phyloP scores from a whole-genome alignment of 2,888 invertebrate genomes.

The Xanthia icteritia region DNA sequence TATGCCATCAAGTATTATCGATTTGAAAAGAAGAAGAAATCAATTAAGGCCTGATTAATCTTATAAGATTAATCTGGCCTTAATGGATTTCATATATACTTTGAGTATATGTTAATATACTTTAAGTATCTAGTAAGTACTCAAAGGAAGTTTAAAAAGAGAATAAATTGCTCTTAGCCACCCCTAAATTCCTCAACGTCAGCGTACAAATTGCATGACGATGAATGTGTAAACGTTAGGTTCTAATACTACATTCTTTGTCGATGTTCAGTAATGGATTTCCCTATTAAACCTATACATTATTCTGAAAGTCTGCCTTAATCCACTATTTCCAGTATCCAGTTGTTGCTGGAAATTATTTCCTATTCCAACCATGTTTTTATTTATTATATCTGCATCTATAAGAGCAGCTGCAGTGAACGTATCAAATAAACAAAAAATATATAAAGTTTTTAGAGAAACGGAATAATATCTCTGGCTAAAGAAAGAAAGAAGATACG shows the following conservation, averaged over 20 bases:
- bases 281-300: neutral
- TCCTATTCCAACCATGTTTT: neutral
- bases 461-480: neutral
- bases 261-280: conserved; percentile 8
- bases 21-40: neutral
- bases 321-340: neutral
- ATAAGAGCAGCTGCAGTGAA: neutral
- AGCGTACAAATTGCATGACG: conserved; percentile 36
- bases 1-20: neutral
- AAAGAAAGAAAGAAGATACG: too few relatives aligned
- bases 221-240: neutral
- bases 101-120: too few relatives aligned
- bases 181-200: conserved; percentile 13
- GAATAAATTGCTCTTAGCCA: neutral
- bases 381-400: neutral
- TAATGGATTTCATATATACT: too few relatives aligned
- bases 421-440: neutral
- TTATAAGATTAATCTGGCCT: too few relatives aligned
- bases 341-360: neutral
- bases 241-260: conserved; percentile 7
- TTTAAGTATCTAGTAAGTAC: neutral
- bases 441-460: neutral
- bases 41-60: neutral
- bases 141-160: neutral
- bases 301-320: neutral